phyloP scores from a whole-genome alignment of 2,888 invertebrate genomes.

The Oscheius sp. region DNA sequence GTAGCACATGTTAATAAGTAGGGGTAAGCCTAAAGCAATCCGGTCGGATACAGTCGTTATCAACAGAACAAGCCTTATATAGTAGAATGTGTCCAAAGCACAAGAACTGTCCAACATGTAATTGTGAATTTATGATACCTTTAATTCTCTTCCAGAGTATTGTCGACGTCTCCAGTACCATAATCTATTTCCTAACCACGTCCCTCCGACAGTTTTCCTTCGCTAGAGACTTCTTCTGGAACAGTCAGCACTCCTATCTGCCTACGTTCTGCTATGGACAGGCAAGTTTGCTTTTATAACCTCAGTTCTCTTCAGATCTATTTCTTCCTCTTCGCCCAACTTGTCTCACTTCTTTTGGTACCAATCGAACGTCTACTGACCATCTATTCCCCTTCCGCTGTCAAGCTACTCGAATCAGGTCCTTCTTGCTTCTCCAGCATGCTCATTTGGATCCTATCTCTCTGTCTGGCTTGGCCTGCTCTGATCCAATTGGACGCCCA shows the following conservation, averaged over 20 bases:
- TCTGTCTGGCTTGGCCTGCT: constrained; percentile 24
- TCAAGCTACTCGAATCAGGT: not conserved
- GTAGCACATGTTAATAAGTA: too few relatives aligned
- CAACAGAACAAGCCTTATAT: too few relatives aligned
- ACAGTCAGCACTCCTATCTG: constrained; percentile 24
- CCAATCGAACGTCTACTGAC: constrained; percentile 8
- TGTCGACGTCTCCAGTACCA: constrained; percentile 9
- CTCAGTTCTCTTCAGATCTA: constrained; percentile 5
- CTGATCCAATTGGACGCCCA: constrained; percentile 21
- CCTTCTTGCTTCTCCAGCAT: constrained; percentile 27
- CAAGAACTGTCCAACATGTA: too few relatives aligned
- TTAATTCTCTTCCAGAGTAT: constrained; percentile 7
- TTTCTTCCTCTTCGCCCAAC: constrained; percentile 30
- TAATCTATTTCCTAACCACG: constrained; percentile 10
- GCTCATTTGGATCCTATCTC: constrained; percentile 16
- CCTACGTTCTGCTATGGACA: constrained; percentile 31
- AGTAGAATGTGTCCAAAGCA: too few relatives aligned
- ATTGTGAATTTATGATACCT: too few relatives aligned
- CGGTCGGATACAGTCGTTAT: too few relatives aligned
- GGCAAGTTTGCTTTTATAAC: not conserved
- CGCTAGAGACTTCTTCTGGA: constrained; percentile 11
- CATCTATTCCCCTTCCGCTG: constrained; percentile 2
- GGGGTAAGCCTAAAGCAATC: too few relatives aligned
- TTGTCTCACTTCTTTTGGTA: constrained; percentile 4
- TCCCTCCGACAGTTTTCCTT: constrained; percentile 18